A percentile compares a stretch with the other conserved stretches of the same genome.
These are phyloP conservation scores for Bibio marci DNA, from an alignment of 2,888 invertebrate species.

Conservation along the genomic window DNA sequence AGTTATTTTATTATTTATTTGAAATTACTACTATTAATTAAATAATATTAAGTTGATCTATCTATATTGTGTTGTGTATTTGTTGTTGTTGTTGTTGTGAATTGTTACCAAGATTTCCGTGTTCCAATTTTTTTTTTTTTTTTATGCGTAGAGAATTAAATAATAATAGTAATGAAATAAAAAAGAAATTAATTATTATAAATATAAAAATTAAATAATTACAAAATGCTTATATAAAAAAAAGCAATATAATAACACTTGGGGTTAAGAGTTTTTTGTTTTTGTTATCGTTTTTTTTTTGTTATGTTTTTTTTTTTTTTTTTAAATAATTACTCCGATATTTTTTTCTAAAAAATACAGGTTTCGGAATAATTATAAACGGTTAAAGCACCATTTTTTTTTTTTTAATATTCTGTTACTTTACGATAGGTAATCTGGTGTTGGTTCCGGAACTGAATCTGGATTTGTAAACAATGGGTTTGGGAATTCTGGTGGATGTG, in stretches of 20 bases:
- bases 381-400: constrained; percentile 1
- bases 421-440: constrained; percentile 59
- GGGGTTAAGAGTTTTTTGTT: not conserved
- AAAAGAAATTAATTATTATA: too few species aligned
- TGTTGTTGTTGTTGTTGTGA: too few species aligned
- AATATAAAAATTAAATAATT: too few species aligned
- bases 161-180: too few species aligned
- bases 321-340: not conserved
- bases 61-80: too few species aligned
- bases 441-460: constrained; percentile 64
- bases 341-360: not conserved
- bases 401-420: not conserved
- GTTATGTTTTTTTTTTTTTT: not conserved
- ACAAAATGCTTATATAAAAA: too few species aligned
- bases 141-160: too few species aligned
- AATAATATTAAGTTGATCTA: too few species aligned
- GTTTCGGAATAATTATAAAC: not conserved
- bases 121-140: too few species aligned
- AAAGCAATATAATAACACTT: too few species aligned
- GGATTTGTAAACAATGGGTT: constrained; percentile 79
- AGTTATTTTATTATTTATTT: too few species aligned
- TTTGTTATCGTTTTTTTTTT: not conserved
- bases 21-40: too few species aligned
- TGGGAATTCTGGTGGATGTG: constrained; percentile 90
- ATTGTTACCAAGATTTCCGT: not conserved